These are phyloP conservation scores for Uropetala carovei DNA, from an alignment of 2,888 invertebrate genomes.

Conservation along the genomic window DNA sequence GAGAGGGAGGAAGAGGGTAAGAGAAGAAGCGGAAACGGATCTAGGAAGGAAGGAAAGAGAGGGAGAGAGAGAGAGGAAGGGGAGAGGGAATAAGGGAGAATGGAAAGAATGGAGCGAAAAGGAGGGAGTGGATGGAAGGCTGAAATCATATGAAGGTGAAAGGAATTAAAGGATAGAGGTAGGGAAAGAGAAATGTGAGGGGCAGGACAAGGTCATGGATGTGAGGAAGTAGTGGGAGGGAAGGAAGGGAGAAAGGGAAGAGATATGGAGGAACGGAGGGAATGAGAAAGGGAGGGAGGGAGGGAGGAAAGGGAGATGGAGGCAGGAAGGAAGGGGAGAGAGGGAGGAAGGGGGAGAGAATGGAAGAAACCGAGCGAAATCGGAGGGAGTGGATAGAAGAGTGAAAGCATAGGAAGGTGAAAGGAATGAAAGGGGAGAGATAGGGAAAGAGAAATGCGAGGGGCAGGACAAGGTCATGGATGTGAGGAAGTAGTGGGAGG, in stretches of 20 bases:
- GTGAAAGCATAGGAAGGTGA: not conserved
- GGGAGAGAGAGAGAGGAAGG: not conserved
- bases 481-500: no score
- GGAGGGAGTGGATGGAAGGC: not conserved
- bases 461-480: no score
- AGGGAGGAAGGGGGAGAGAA: not conserved
- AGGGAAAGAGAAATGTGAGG: no score
- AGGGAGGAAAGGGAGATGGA: not conserved
- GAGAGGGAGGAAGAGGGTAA: no score
- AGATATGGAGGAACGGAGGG: not conserved
- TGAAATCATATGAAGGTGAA: not conserved
- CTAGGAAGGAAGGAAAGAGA: not conserved
- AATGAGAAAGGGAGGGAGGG: not conserved
- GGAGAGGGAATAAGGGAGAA: not conserved
- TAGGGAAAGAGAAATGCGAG: no score
- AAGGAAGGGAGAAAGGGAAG: not conserved
- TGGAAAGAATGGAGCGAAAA: not conserved
- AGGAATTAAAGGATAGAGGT: not conserved
- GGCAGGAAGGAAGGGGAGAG: not conserved
- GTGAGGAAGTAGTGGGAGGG: no score
- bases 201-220: no score
- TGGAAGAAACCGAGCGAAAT: not conserved
- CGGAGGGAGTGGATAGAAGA: not conserved
- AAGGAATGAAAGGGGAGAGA: not conserved
- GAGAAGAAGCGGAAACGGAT: no score